Base-by-base conservation (phyloP, 2,888 invertebrate species). In the Lithophane semibrunnea region DNA sequence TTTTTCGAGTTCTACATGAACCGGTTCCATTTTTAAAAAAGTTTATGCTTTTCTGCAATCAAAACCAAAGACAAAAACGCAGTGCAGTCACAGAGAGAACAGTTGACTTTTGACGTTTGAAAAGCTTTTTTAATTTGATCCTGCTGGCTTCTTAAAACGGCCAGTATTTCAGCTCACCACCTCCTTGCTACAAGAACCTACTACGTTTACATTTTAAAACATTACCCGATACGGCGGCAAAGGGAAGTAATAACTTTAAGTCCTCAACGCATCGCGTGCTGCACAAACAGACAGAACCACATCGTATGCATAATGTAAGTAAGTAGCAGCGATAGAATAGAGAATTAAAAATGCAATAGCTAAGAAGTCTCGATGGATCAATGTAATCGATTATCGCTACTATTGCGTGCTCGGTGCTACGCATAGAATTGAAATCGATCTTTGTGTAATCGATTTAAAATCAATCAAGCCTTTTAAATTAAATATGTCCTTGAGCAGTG, bases 221-320 rank as follows among this genome's bases (percentile, higher is more conserved):
- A 58, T 47, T 56, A 47, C 70, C 37, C n/a, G 83, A 66, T 68
- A 68, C 67, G 47, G 71, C 18, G 21, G 47, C 44, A 1, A 49
- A 61, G 13, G 82, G 69, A 82, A 84, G 69, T n/a, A 42, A 79
- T 82, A 82, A 82, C 56, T 83, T 54, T 12, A 37, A 60, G n/a
- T 72, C 29, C n/a, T 69, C 80, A 72, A 79, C 73, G 37, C 65
- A 82, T 82, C 84, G 82, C 84, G 82, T 82, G 82, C 42, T 21
- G 42, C 58, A 52, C 65, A 42, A 63, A 78, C 60, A 60, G 73
- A 73, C 61, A 21, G 44, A 65, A 12, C 56, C 61, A 42, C 21
- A 49, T 52, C 52, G 24, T 47, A 63, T 70, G 63, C 73, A 79
- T 79, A 79, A 52, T 66, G 73, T 73, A 69, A 73, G 73, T 73